phyloP scores from a whole-genome alignment of 2,797 vertebrate genomes.

The Fratercula arctica region DNA sequence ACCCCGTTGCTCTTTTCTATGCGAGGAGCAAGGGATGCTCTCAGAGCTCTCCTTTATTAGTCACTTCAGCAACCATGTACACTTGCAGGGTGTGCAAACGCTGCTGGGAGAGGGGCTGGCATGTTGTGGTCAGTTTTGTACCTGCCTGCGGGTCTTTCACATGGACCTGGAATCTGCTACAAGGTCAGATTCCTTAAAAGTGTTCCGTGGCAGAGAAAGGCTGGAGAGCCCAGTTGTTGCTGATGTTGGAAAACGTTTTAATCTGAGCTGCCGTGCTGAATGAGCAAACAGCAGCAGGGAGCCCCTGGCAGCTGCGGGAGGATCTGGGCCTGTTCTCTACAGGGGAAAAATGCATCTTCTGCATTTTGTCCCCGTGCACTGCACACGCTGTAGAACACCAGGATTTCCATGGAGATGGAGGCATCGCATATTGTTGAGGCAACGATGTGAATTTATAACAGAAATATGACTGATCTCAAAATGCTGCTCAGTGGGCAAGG shows the following conservation, averaged over 20 bases:
- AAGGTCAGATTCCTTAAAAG: not conserved
- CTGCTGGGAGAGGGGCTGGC: not conserved
- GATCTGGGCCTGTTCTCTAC: conserved; percentile 9
- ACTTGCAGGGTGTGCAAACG: not conserved
- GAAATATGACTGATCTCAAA: conserved; percentile 39
- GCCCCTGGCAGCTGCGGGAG: conserved; percentile 9
- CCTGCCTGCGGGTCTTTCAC: not conserved
- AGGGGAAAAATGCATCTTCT: conserved; percentile 9
- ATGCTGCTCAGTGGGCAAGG: not conserved
- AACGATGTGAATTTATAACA: conserved; percentile 56
- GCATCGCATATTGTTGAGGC: conserved; percentile 25
- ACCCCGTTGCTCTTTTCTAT: not conserved
- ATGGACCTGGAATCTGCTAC: not conserved
- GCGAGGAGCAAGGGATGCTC: not conserved
- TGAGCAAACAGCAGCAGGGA: not conserved
- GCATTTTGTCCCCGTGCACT: not conserved
- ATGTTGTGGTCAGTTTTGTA: not conserved
- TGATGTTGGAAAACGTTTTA: conserved; percentile 17
- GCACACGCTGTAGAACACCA: not conserved
- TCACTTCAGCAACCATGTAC: not conserved
- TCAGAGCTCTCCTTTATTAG: not conserved
- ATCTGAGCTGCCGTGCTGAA: not conserved
- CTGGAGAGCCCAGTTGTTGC: not conserved
- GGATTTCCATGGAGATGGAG: conserved; percentile 71
- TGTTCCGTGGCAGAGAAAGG: not conserved